Conservation (phyloP, 2,797 vertebrate species). For the Limnodromus scolopaceus region DNA sequence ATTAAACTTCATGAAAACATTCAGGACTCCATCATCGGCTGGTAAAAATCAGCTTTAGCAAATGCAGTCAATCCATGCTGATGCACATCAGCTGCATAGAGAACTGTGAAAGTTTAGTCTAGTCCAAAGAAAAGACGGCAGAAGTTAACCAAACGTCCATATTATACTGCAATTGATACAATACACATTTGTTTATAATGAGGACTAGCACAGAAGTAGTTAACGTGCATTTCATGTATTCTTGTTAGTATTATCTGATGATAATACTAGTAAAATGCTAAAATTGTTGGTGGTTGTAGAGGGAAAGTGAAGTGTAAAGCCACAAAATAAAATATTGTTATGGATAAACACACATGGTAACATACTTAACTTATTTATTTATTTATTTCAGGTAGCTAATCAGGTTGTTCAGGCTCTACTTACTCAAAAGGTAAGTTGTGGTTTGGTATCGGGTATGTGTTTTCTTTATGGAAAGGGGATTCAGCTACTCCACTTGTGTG, state of each 20-base stretch:
- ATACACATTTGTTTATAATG: background rate
- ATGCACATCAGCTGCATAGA: background rate
- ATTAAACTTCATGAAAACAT: constrained; percentile 74
- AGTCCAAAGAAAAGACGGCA: background rate
- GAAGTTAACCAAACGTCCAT: background rate
- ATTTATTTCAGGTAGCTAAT: constrained; percentile 88
- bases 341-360: background rate
- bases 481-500: background rate
- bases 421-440: constrained; percentile 90
- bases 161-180: background rate
- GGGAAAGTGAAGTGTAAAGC: background rate
- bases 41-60: background rate
- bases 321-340: background rate
- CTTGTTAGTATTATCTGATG: background rate
- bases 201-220: background rate
- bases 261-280: background rate
- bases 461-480: background rate
- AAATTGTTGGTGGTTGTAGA: background rate
- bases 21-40: background rate
- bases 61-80: background rate
- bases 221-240: background rate
- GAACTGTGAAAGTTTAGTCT: background rate
- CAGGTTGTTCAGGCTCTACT: constrained; percentile 94
- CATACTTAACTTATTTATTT: background rate
- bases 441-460: background rate